These are phyloP conservation scores for Conus canariensis DNA, from an alignment of 2,888 invertebrate genomes.

Conservation along the genomic window DNA sequence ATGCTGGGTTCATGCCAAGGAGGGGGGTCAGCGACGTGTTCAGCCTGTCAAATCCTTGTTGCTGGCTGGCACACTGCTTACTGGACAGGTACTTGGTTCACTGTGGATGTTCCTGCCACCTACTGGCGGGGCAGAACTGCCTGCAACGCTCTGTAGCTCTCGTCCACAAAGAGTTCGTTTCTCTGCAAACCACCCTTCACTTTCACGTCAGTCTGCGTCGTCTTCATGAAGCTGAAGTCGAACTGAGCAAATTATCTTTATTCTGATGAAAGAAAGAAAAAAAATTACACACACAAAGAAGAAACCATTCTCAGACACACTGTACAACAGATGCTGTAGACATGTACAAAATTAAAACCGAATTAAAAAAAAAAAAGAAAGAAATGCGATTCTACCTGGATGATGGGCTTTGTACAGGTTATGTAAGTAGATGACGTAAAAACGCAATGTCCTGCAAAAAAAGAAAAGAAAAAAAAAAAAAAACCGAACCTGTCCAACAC, in stretches of 20 bases:
- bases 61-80: no score
- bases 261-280: slow-evolving; percentile 6
- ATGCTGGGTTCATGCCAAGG: no score
- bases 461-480: background rate
- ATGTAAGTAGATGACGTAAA: background rate
- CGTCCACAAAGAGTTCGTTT: no score
- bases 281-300: slow-evolving; percentile 6
- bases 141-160: no score
- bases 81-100: no score
- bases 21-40: no score
- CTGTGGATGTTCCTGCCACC: no score
- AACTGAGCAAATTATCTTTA: slow-evolving; percentile 19
- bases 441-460: background rate
- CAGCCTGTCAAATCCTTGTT: no score
- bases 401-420: slow-evolving; percentile 24
- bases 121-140: no score
- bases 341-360: slow-evolving; percentile 7
- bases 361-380: background rate
- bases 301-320: slow-evolving; percentile 25
- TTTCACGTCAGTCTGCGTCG: no score
- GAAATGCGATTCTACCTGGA: background rate
- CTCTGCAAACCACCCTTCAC: no score
- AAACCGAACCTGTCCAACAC: background rate
- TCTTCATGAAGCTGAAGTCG: background rate
- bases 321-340: slow-evolving; percentile 7